phyloP scores from a whole-genome alignment of 2,113 vertebrate species.

The Hippocampus guttulatus region DNA sequence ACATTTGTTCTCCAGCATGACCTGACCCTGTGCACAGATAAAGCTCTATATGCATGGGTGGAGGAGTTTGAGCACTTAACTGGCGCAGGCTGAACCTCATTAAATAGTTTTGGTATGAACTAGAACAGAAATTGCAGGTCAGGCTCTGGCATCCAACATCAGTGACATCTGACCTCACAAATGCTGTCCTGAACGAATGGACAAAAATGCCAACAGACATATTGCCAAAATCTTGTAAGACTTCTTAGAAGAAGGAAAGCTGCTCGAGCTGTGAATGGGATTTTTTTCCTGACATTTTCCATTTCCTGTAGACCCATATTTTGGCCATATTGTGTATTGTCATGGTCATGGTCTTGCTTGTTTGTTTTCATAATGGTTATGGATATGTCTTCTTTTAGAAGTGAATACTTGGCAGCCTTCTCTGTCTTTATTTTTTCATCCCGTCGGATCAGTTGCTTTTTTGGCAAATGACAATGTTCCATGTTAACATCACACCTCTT shows the following conservation, averaged over 20 bases:
- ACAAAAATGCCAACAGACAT: too few relatives aligned
- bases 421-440: slow-evolving; percentile 49
- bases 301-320: neutral
- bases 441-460: slow-evolving; percentile 56
- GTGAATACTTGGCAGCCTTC: slow-evolving; percentile 33
- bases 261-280: neutral
- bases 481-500: slow-evolving; percentile 35
- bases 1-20: neutral
- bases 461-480: slow-evolving; percentile 54
- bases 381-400: slow-evolving; percentile 10
- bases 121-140: neutral
- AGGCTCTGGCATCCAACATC: neutral
- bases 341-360: slow-evolving; percentile 28
- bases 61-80: neutral
- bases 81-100: neutral
- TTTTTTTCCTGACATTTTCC: neutral
- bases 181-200: too few relatives aligned
- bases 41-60: neutral
- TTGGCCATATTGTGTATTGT: neutral
- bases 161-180: too few relatives aligned
- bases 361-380: slow-evolving; percentile 12
- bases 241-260: neutral
- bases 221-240: neutral
- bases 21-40: neutral
- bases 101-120: neutral